Conservation (phyloP, 2,797 vertebrate species). For the Xyrichtys novacula region DNA sequence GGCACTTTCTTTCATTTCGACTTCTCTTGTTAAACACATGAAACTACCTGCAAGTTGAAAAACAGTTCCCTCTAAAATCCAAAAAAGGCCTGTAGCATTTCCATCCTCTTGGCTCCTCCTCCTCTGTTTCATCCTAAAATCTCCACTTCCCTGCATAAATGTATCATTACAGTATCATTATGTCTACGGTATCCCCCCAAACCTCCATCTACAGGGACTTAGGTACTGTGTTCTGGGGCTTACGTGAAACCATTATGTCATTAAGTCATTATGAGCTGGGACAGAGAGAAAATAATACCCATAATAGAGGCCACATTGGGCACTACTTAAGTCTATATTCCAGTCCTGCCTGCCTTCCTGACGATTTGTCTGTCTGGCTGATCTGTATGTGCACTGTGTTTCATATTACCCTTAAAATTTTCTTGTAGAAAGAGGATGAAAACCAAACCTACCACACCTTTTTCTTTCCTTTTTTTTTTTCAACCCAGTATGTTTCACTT, state of each 20-base stretch:
- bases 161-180: slow-evolving; percentile 79
- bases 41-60: slow-evolving; percentile 57
- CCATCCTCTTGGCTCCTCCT: slow-evolving; percentile 68
- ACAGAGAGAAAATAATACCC: slow-evolving; percentile 81
- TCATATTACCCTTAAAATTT: slow-evolving; percentile 26
- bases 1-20: slow-evolving; percentile 44
- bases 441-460: slow-evolving; percentile 2
- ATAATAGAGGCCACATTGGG: slow-evolving; percentile 73
- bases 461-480: background rate
- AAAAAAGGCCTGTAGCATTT: slow-evolving; percentile 58
- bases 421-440: background rate
- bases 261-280: slow-evolving; percentile 84
- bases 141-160: slow-evolving; percentile 77
- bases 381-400: slow-evolving; percentile 16
- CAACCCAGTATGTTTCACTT: slow-evolving; percentile 71
- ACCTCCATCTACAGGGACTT: slow-evolving; percentile 77
- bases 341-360: slow-evolving; percentile 60
- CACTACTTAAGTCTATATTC: slow-evolving; percentile 67
- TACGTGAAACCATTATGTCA: slow-evolving; percentile 84
- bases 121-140: slow-evolving; percentile 72
- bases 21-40: slow-evolving; percentile 49
- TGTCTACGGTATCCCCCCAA: slow-evolving; percentile 63
- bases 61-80: slow-evolving; percentile 60
- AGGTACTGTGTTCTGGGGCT: slow-evolving; percentile 76
- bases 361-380: slow-evolving; percentile 54